Base-by-base conservation (phyloP, 2,888 invertebrate genomes). In the Erpobdella octoculata region DNA sequence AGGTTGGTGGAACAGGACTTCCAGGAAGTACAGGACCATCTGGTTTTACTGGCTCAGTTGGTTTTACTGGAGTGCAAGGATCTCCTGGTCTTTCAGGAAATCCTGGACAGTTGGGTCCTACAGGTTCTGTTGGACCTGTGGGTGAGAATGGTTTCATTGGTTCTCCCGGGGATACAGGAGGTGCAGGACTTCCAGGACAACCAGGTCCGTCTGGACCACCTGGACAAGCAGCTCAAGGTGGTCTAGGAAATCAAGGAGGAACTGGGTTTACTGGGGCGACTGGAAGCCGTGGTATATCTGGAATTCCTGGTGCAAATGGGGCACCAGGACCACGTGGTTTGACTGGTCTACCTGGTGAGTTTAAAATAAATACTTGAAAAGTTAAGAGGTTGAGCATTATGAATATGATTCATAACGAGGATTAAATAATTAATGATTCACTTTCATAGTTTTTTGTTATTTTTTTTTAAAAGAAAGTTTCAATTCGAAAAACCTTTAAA, bases 271-370 rank as follows among this genome's bases (percentile, higher is more conserved):
- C 67, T 1, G 74, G 74, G 37, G 25, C n/a, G 6, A 65, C 33
- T 5, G 72, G 72, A 25, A 8, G 18, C 1, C 36, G 3, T 33
- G 74, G 74, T 35, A 35, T 12, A 25, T 25, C n/a, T 5, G 48
- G 48, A 9, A 9, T 9, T 25, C n/a, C 18, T 12, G 48, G 48
- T 5, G 12, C 3, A 21, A n/a, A n/a, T 5, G 48, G 48, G 18
- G 25, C 25, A 21, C 48, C 18, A 25, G 78, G 78, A 64, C 73
- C 75, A 28, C 75, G 77, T 8, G 78, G 78, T 71, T 76, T 36
- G 28, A 46, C 65, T 18, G 73, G 73, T 25, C 4, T 33, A 18
- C 1, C 36, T 37, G 73, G 73, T 48, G 18, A 48, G 18, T 48
- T 48, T n/a, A n/a, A 48, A 21, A 41, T n/a, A n/a, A n/a, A n/a